Percentiles rank a stretch among this genome's conserved stretches.
Conservation (phyloP, 2,113 vertebrate species). For the Gasterosteus aculeatus region DNA sequence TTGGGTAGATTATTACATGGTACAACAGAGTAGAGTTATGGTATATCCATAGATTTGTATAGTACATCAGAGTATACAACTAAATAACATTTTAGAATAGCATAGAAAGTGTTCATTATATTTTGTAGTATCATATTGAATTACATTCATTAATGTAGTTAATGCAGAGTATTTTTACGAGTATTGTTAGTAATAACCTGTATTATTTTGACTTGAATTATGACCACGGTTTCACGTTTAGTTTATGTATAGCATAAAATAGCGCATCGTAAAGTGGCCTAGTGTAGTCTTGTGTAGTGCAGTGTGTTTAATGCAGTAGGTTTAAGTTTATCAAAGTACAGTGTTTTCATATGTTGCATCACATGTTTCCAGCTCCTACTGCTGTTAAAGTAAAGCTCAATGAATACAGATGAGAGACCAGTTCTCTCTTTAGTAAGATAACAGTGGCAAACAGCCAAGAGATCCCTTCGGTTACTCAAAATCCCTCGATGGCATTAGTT, state of each 20-base stretch:
- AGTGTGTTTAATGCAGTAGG: background rate
- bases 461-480: conserved; percentile 15
- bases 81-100: background rate
- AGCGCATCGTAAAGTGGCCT: no score
- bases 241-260: background rate
- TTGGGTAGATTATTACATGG: background rate
- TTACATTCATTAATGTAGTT: background rate
- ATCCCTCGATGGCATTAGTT: conserved; percentile 24
- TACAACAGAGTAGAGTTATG: background rate
- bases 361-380: background rate
- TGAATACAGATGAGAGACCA: background rate
- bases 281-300: no score
- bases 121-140: background rate
- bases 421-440: background rate
- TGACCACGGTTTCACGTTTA: background rate
- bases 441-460: conserved; percentile 9
- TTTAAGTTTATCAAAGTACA: background rate
- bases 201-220: background rate
- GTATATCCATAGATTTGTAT: background rate
- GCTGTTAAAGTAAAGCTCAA: background rate
- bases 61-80: background rate
- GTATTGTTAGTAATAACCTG: no score
- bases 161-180: no score
- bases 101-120: background rate
- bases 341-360: background rate